Evolutionary conservation across 1,140 invertebrate species (phyloP), one percentile per base, ranked within the genome.

Genomic region (Orussus abietinus): DNA sequence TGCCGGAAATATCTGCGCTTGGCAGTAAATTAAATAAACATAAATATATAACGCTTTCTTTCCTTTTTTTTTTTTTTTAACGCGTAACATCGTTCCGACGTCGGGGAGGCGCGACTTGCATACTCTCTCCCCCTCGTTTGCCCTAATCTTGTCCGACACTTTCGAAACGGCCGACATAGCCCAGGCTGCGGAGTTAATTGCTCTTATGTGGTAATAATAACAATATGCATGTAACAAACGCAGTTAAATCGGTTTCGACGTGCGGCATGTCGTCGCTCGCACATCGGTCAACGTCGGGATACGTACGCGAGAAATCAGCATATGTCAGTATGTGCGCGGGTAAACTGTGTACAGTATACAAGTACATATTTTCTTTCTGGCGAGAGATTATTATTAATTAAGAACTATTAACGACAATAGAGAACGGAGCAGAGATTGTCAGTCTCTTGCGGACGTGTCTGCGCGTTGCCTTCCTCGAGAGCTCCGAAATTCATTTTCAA

Each of bases 141-240:
- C 39, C 51, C 13, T 49, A 54, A 57, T 51, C 53, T n/a, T n/a
- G n/a, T n/a, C n/a, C n/a, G n/a, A n/a, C n/a, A n/a, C n/a, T n/a
- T n/a, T n/a, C n/a, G n/a, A n/a, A n/a, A n/a, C n/a, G n/a, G n/a
- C n/a, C n/a, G n/a, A n/a, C n/a, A 57, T 54, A 49, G 55, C 51
- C 51, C 51, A 57, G 49, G 43, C 55, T 57, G 53, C 54, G 51
- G 44, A 56, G 47, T 57, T 46, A 57, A 57, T 54, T 57, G 51
- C 55, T 45, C 55, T 57, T 51, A 53, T 38, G 51, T 57, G 51
- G 40, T 41, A 58, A 58, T 57, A 49, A 53, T 57, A 57, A 58
- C 55, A 57, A 57, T 57, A 54, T 58, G 54, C 51, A 45, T 53
- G 54, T 57, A 58, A 58, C 55, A 58, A 58, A 58, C 50, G 44